Conservation (phyloP, 2,888 invertebrate species). For the Papilio protenor region DNA sequence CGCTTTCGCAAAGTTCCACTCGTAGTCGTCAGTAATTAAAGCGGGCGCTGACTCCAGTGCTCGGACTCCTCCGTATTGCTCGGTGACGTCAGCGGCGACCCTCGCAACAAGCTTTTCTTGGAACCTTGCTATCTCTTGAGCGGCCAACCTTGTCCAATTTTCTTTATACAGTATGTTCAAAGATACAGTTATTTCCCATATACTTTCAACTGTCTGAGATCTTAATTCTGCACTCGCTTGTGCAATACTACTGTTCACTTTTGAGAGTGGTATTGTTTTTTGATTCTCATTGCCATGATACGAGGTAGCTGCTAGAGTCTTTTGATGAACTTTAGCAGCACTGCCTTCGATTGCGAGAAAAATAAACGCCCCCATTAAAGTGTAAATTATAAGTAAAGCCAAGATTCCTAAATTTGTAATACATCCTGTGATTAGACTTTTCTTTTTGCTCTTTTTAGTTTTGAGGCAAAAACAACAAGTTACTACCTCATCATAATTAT, state of each 20-base stretch:
- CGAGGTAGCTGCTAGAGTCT: constrained; percentile 78
- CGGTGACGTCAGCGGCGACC: constrained; percentile 89
- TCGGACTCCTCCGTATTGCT: constrained; percentile 78
- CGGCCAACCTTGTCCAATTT: constrained; percentile 94
- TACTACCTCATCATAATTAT: constrained; percentile 72
- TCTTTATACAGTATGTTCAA: constrained; percentile 94
- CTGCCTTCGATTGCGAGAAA: constrained; percentile 93
- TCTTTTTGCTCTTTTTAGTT: constrained; percentile 79
- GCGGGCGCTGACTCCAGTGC: constrained; percentile 77
- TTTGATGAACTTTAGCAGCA: constrained; percentile 80
- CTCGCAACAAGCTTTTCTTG: constrained; percentile 92
- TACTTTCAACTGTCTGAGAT: constrained; percentile 91
- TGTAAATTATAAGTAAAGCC: constrained; percentile 91
- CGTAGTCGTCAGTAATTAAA: constrained; percentile 84
- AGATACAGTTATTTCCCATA: constrained; percentile 95
- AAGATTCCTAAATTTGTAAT: constrained; percentile 93
- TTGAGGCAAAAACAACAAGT: constrained; percentile 81
- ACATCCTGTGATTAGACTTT: constrained; percentile 85
- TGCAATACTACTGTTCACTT: constrained; percentile 71
- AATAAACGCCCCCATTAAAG: constrained; percentile 89
- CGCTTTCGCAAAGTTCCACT: constrained; percentile 95
- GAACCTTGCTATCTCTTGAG: constrained; percentile 88
- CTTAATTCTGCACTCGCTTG: constrained; percentile 77
- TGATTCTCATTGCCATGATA: constrained; percentile 74
- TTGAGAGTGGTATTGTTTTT: constrained; percentile 66